phyloP scores from a whole-genome alignment of 2,888 invertebrate genomes.

The Tillus elongatus region DNA sequence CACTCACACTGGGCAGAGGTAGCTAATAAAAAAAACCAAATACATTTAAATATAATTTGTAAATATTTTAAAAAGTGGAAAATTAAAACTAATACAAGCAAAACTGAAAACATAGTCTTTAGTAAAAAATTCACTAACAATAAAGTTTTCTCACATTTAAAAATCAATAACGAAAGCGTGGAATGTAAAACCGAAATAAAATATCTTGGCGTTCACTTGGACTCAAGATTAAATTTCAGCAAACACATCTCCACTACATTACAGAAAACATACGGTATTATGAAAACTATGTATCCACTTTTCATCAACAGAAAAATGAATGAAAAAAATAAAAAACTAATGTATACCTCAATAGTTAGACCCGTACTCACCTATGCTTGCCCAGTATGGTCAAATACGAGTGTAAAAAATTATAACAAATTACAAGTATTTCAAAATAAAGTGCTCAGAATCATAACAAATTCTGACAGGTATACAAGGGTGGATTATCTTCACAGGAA shows the following conservation, averaged over 20 bases:
- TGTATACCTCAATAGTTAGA: no score
- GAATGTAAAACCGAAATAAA: slow-evolving; percentile 5
- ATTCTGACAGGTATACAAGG: no score
- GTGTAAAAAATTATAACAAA: no score
- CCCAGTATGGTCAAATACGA: no score
- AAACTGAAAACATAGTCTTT: slow-evolving; percentile 11
- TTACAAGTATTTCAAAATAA: not conserved
- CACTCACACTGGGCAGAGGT: slow-evolving; percentile 3
- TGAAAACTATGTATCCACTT: slow-evolving; percentile 9
- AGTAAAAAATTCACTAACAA: slow-evolving; percentile 8
- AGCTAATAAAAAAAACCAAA: slow-evolving; percentile 9
- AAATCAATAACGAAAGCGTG: slow-evolving; percentile 1
- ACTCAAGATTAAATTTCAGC: slow-evolving; percentile 7
- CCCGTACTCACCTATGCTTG: no score
- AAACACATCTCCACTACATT: not conserved
- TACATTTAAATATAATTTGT: slow-evolving; percentile 6
- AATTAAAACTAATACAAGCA: slow-evolving; percentile 7
- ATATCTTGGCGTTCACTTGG: slow-evolving; percentile 9
- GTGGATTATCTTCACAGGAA: not conserved
- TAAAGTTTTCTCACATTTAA: no score
- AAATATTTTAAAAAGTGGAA: slow-evolving; percentile 7
- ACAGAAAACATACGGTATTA: not conserved
- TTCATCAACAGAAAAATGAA: no score
- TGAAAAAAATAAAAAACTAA: no score
- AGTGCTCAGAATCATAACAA: not conserved